Evolutionary conservation across 1,140 invertebrate species (phyloP).

Genomic region (Melanaphis sacchari): DNA sequence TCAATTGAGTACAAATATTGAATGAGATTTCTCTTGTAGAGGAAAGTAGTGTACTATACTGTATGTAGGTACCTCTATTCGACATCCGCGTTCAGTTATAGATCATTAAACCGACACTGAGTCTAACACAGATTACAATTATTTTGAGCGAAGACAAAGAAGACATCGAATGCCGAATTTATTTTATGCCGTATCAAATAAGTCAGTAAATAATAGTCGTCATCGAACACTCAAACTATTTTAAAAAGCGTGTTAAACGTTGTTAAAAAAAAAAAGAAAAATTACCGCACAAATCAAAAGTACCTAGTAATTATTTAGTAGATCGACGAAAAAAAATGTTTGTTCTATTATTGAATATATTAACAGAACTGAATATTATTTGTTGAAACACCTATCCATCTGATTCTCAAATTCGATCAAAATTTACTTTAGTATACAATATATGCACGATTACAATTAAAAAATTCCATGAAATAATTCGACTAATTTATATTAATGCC

Average conservation of each 20-base stretch:
- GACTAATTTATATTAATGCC: background rate
- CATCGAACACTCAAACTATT: background rate
- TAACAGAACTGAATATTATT: background rate
- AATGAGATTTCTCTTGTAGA: slow-evolving; percentile 10
- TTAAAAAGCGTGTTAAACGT: background rate
- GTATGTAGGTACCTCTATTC: background rate
- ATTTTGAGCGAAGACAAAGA: slow-evolving; percentile 10
- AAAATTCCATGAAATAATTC: background rate
- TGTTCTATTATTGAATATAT: background rate
- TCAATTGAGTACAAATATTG: background rate
- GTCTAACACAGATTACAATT: background rate
- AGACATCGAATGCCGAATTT: background rate
- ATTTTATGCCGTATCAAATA: background rate
- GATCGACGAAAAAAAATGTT: background rate
- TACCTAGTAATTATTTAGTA: background rate
- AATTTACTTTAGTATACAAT: background rate
- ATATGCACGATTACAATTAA: background rate
- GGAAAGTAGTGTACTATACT: slow-evolving; percentile 1
- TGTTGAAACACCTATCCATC: background rate
- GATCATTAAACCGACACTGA: background rate
- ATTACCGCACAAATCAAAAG: background rate
- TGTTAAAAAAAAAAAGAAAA: background rate
- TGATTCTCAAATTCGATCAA: background rate
- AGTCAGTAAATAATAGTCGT: background rate
- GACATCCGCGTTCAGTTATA: slow-evolving; percentile 26